Evolutionary conservation across 2,888 invertebrate genomes (phyloP).

Genomic region (Pachymerium ferrugineum): DNA sequence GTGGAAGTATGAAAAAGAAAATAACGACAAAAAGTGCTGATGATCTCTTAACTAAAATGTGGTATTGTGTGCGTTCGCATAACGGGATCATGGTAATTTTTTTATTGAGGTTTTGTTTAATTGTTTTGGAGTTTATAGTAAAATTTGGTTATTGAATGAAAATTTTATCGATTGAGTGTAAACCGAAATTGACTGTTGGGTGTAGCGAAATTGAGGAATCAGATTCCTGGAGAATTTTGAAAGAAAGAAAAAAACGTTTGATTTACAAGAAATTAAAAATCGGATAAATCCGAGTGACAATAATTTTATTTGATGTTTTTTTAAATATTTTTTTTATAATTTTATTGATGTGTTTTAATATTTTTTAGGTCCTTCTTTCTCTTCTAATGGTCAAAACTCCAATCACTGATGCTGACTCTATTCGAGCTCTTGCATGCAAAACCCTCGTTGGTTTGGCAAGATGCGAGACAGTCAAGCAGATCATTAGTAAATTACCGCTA

Average conservation of each 20-base stretch:
- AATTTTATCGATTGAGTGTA: no score
- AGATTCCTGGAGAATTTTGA: no score
- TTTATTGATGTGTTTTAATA: constrained; percentile 32
- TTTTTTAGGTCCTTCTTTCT: constrained; percentile 66
- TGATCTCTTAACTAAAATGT: constrained; percentile 83
- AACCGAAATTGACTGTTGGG: no score
- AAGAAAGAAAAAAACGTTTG: no score
- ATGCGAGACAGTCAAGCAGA: constrained; percentile 86
- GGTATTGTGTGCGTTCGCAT: constrained; percentile 88
- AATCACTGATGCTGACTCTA: constrained; percentile 92
- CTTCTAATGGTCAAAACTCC: constrained; percentile 88
- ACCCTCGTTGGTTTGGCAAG: constrained; percentile 88
- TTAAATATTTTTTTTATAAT: constrained; percentile 33
- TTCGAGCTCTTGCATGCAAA: constrained; percentile 82
- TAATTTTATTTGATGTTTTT: no score
- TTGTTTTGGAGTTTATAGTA: no score
- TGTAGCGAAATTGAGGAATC: no score
- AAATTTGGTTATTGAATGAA: no score
- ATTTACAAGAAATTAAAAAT: no score
- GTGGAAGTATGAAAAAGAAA: constrained; percentile 44
- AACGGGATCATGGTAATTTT: constrained; percentile 85
- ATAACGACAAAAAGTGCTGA: constrained; percentile 52
- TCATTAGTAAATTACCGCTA: constrained; percentile 88
- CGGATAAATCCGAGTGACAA: no score
- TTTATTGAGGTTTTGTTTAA: neutral